Percentiles rank a stretch among this genome's conserved stretches.
These are phyloP conservation scores for Drosophila stalkeri DNA, from an alignment of 2,888 invertebrate genomes.

Conservation along the genomic window DNA sequence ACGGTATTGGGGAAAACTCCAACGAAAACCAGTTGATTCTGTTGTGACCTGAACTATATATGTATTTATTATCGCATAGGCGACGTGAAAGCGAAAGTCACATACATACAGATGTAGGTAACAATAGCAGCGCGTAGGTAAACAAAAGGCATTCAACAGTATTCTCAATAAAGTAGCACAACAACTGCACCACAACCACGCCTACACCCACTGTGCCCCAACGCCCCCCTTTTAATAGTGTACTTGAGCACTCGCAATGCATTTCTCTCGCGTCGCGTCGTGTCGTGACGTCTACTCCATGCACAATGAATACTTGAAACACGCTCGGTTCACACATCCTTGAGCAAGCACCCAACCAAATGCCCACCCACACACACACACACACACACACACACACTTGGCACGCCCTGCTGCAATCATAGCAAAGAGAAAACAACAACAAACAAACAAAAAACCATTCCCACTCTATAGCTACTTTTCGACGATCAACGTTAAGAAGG, in stretches of 20 bases:
- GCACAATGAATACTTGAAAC: constrained; percentile 24
- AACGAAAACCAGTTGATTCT: constrained; percentile 54
- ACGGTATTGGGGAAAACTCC: constrained; percentile 64
- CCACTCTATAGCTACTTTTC: constrained; percentile 82
- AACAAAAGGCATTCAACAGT: constrained; percentile 36
- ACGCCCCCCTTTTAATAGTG: neutral
- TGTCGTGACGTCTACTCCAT: constrained; percentile 28
- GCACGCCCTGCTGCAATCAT: constrained; percentile 18
- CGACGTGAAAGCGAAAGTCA: constrained; percentile 45
- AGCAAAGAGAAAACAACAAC: constrained; percentile 13
- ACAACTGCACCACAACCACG: constrained; percentile 30
- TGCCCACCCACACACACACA: constrained; percentile 15
- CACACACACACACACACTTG: constrained; percentile 12
- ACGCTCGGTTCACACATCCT: constrained; percentile 18
- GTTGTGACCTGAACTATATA: constrained; percentile 19
- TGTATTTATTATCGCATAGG: constrained; percentile 23
- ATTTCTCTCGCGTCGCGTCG: constrained; percentile 22
- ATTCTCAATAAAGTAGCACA: constrained; percentile 32
- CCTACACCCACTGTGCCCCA: neutral
- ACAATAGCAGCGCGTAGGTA: constrained; percentile 40
- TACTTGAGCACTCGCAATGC: neutral
- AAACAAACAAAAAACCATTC: constrained; percentile 15
- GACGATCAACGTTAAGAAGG: constrained; percentile 84
- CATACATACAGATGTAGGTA: constrained; percentile 12
- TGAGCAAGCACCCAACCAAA: neutral